A percentile compares a stretch with the other conserved stretches of the same genome.
These are phyloP conservation scores for Semnopithecus entellus DNA, from an alignment of 2,113 vertebrate species.

Conservation along the genomic window DNA sequence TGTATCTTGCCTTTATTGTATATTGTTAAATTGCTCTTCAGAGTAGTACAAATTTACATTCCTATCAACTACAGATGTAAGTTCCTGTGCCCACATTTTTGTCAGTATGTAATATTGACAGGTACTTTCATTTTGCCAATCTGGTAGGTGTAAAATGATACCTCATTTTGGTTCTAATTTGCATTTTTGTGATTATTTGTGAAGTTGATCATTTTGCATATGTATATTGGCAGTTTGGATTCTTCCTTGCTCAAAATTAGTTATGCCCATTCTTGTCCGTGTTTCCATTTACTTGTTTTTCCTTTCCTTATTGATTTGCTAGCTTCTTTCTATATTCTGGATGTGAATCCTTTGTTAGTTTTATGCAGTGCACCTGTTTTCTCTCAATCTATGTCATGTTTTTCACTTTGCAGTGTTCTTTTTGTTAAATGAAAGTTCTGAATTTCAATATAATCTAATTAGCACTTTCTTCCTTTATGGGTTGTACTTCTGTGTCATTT, in stretches of 20 bases:
- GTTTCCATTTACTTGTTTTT: neutral
- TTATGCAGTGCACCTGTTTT: neutral
- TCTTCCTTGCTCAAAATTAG: neutral
- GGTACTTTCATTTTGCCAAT: neutral
- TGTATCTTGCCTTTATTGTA: neutral
- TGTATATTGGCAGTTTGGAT: neutral
- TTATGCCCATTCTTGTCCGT: neutral
- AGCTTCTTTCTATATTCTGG: neutral
- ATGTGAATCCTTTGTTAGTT: neutral
- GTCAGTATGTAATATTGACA: neutral
- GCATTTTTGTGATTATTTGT: neutral
- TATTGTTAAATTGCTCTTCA: neutral
- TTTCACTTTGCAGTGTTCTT: neutral
- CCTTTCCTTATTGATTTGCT: neutral
- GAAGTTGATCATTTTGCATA: neutral
- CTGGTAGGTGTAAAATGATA: neutral
- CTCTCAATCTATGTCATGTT: neutral
- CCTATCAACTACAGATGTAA: neutral
- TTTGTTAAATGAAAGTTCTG: conserved; percentile 9
- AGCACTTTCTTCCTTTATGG: neutral
- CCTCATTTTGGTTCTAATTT: neutral
- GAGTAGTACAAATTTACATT: neutral
- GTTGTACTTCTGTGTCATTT: neutral
- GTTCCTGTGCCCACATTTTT: neutral
- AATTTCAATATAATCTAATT: conserved; percentile 43